Evolutionary conservation across 2,888 invertebrate species (phyloP), one percentile per base, ranked within the genome.

Genomic region (Pasiphila rectangulata): DNA sequence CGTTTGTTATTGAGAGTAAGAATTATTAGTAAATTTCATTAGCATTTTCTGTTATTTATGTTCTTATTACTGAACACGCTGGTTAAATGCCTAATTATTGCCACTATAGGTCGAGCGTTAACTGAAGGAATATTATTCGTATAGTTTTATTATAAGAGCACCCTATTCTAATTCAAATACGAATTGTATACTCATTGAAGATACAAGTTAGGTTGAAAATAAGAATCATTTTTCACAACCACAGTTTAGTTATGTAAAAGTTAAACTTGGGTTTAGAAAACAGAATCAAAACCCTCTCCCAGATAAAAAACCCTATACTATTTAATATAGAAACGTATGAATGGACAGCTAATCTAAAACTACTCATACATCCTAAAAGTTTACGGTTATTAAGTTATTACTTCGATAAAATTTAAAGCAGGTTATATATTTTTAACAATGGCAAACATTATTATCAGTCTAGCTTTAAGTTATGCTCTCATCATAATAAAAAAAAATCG

Each of bases 21-120:
- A 27, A 42, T 27, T 57, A 60, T 63, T 29, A 69, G 64, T 75
- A 75, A 78, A 75, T 68, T 64, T 53, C 56, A 61, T 67, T 69
- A 69, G 65, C 64, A 53, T 25, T 34, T 34, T 37, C 12, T 41
- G 62, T 63, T 56, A 54, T 59, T 54, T 66, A 60, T 43, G 62
- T 64, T 63, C 63, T 76, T 72, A 69, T 49, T 60, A 67, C 50
- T 65, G 72, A 75, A 69, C 73, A 72, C 64, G 49, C 56, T 54
- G 64, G 57, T 66, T 71, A 71, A 57, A 44, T 34, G 62, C 46
- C 73, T 82, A 77, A 61, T 81, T 84, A 83, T 83, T 83, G 82
- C 83, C 79, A 70, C 63, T 72, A 51, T 72, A 67, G 63, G 69
- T 71, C 69, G 64, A 71, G 67, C 68, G 51, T 60, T 59, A 64